phyloP scores from a whole-genome alignment of 1,140 invertebrate species.

The Cataglyphis hispanica region DNA sequence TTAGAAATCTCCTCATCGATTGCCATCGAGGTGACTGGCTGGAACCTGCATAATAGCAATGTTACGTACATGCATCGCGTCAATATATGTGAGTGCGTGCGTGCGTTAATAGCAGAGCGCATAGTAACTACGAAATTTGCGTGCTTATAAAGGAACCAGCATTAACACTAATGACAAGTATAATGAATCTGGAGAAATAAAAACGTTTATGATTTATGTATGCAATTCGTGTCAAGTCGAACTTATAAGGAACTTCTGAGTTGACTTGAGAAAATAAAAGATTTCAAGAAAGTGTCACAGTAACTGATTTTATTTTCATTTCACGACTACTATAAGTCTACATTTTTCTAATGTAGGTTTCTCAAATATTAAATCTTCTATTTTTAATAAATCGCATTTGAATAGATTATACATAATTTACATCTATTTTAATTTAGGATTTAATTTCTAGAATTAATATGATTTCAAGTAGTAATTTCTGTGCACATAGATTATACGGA shows the following conservation, averaged over 20 bases:
- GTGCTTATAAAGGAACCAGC: neutral
- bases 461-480: neutral
- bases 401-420: neutral
- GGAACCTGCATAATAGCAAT: slow-evolving; percentile 24
- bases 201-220: neutral
- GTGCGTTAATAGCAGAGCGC: neutral
- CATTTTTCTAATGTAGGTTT: neutral
- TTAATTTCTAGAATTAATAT: neutral
- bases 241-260: neutral
- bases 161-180: slow-evolving; percentile 25
- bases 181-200: slow-evolving; percentile 30
- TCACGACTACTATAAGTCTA: neutral
- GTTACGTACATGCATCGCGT: neutral
- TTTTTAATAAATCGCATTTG: neutral
- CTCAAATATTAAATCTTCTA: neutral
- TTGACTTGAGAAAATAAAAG: neutral
- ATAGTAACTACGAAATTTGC: slow-evolving; percentile 43
- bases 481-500: neutral
- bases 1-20: slow-evolving; percentile 62
- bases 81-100: neutral
- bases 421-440: neutral
- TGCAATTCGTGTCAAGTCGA: neutral
- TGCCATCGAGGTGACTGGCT: slow-evolving; percentile 52
- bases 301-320: neutral
- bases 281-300: slow-evolving; percentile 6